Evolutionary conservation across 1,140 invertebrate genomes (phyloP).

Genomic region (Drosophila mauritiana): DNA sequence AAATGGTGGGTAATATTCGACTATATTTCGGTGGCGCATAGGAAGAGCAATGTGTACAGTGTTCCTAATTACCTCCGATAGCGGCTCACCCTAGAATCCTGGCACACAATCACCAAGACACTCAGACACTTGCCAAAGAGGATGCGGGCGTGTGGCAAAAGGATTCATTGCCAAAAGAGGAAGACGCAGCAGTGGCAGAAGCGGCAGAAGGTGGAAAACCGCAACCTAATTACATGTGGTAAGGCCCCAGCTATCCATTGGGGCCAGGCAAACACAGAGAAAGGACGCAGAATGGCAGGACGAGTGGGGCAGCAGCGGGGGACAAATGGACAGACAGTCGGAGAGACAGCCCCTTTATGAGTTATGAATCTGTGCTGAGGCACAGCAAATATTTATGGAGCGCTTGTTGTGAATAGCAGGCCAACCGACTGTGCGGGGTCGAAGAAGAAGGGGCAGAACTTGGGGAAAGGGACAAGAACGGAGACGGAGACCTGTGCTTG

Average conservation of each 20-base stretch:
- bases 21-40: too few relatives aligned
- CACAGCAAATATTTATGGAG: conserved; percentile 79
- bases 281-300: conserved; percentile 10
- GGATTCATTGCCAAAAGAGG: conserved; percentile 75
- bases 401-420: conserved; percentile 50
- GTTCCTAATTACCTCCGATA: conserved; percentile 15
- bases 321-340: conserved; percentile 30
- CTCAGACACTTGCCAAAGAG: conserved; percentile 53
- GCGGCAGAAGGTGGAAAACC: conserved; percentile 66
- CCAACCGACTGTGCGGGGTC: conserved; percentile 7
- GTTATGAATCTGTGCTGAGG: conserved; percentile 78
- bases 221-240: conserved; percentile 81
- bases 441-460: neutral
- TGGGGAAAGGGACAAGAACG: neutral
- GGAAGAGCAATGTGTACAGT: neutral
- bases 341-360: conserved; percentile 54
- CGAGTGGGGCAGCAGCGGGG: neutral
- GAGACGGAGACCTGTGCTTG: neutral
- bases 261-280: conserved; percentile 60
- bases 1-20: too few relatives aligned
- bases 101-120: conserved; percentile 49
- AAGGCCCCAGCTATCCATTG: conserved; percentile 54
- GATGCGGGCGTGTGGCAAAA: conserved; percentile 63
- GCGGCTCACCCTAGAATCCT: conserved; percentile 46
- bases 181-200: conserved; percentile 36